Conservation (phyloP, 2,113 vertebrate genomes). For the Takifugu bimaculatus region DNA sequence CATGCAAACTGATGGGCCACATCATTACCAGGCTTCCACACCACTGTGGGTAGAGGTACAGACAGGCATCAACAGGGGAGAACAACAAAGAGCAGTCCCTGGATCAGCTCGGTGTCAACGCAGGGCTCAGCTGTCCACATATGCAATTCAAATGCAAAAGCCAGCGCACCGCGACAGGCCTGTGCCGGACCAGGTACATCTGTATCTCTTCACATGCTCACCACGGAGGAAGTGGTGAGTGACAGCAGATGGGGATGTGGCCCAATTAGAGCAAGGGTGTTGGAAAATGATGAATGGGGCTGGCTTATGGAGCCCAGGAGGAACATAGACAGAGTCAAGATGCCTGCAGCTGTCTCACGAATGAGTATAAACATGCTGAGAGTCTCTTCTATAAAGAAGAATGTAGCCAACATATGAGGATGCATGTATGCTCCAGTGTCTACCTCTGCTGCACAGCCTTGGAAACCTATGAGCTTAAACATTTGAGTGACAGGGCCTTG, state of each 20-base stretch:
- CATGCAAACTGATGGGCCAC: constrained; percentile 69
- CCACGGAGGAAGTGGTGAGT: constrained; percentile 69
- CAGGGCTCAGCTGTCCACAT: constrained; percentile 65
- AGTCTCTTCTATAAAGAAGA: constrained; percentile 59
- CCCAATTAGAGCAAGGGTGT: constrained; percentile 76
- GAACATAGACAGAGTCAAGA: constrained; percentile 56
- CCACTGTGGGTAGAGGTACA: constrained; percentile 46
- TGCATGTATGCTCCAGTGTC: constrained; percentile 36
- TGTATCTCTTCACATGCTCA: constrained; percentile 64
- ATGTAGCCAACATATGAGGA: constrained; percentile 54
- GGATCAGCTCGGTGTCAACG: constrained; percentile 44
- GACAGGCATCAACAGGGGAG: constrained; percentile 39
- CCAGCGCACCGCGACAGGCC: constrained; percentile 49
- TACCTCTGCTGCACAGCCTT: constrained; percentile 47
- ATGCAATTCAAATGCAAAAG: constrained; percentile 71
- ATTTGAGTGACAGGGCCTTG: constrained; percentile 59
- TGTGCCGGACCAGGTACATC: constrained; percentile 62
- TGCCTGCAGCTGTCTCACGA: constrained; percentile 72
- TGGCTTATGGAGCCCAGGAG: constrained; percentile 63
- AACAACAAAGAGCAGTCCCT: constrained; percentile 34
- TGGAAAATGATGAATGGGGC: constrained; percentile 75
- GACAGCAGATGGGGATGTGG: constrained; percentile 75
- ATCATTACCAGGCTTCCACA: constrained; percentile 69
- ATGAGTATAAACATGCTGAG: constrained; percentile 74
- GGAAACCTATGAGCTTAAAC: constrained; percentile 64